Evolutionary conservation across 2,113 vertebrate species (phyloP).

Genomic region (Abramis brama): DNA sequence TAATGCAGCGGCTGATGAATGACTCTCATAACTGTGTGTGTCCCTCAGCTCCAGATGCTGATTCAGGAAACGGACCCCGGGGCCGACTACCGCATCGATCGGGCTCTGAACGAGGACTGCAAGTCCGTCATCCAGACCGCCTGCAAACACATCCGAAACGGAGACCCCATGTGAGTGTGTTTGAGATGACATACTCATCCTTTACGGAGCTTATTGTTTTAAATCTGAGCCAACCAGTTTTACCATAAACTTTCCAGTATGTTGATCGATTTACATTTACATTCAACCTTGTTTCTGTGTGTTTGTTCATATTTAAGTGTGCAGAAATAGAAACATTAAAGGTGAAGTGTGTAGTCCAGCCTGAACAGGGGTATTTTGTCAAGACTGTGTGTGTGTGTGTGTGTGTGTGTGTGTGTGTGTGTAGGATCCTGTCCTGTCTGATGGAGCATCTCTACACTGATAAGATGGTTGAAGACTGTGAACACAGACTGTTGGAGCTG

Average conservation of each 20-base stretch:
- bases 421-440: slow-evolving; percentile 86
- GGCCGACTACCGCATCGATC: slow-evolving; percentile 93
- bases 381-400: too few species aligned
- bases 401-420: too few species aligned
- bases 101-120: slow-evolving; percentile 94
- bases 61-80: slow-evolving; percentile 95
- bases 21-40: not conserved
- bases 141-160: slow-evolving; percentile 95
- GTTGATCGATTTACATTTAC: not conserved
- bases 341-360: not conserved
- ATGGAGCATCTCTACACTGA: slow-evolving; percentile 92
- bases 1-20: slow-evolving; percentile 10
- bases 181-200: too few species aligned
- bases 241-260: not conserved
- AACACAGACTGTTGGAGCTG: slow-evolving; percentile 90
- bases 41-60: slow-evolving; percentile 87
- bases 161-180: slow-evolving; percentile 93
- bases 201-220: too few species aligned
- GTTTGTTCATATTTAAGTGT: not conserved
- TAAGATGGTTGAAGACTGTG: slow-evolving; percentile 95
- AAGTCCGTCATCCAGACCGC: slow-evolving; percentile 97
- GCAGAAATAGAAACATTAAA: not conserved
- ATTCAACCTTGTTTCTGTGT: not conserved
- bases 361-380: too few species aligned
- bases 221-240: not conserved